These are phyloP conservation scores for Eupithecia subumbrata DNA, from an alignment of 2,888 invertebrate genomes.

Conservation along the genomic window DNA sequence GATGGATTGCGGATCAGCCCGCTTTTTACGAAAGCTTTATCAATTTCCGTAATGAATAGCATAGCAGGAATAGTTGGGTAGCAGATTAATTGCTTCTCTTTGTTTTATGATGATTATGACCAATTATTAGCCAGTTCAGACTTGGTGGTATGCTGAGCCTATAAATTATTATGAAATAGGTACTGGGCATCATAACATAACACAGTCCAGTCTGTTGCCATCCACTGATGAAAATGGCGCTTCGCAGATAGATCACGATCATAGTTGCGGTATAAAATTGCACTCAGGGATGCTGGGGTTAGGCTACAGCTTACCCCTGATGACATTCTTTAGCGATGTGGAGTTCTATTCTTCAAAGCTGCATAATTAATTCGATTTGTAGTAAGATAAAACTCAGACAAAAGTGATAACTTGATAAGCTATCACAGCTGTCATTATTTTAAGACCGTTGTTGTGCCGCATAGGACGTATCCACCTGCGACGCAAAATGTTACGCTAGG, in stretches of 20 bases:
- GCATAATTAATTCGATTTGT: too few species aligned
- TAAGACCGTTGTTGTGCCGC: too few species aligned
- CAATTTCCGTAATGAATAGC: slow-evolving; percentile 17
- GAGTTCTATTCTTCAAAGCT: too few species aligned
- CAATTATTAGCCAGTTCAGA: slow-evolving; percentile 1
- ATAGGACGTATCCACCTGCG: too few species aligned
- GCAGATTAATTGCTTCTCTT: slow-evolving; percentile 11
- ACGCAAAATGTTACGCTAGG: too few species aligned
- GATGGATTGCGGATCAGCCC: slow-evolving; percentile 26
- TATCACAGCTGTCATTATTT: too few species aligned
- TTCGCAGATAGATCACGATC: neutral
- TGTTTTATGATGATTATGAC: neutral
- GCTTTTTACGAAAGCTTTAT: slow-evolving; percentile 23
- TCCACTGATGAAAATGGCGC: neutral
- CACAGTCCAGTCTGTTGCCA: neutral
- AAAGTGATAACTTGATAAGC: too few species aligned
- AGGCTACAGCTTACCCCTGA: too few species aligned
- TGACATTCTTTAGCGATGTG: too few species aligned
- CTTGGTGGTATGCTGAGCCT: neutral
- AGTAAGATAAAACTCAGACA: too few species aligned
- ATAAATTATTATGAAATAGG: neutral
- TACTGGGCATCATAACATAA: neutral
- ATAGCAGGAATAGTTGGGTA: neutral
- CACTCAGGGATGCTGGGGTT: too few species aligned
- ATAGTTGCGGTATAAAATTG: neutral